Conservation (phyloP, 1,140 invertebrate genomes). For the Planococcus citri region DNA sequence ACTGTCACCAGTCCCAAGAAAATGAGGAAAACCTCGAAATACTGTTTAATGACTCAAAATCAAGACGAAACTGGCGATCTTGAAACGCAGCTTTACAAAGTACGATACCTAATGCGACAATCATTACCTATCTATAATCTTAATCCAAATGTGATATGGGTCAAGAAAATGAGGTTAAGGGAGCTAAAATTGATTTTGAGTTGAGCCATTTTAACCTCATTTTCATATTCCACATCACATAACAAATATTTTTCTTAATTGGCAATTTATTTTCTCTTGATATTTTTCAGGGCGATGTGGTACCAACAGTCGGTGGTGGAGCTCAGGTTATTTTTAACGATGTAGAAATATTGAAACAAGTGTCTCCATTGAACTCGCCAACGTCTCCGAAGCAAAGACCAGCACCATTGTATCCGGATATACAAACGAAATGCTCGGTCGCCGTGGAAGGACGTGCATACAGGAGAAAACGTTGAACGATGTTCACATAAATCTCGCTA, state of each 20-base stretch:
- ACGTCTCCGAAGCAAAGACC: neutral
- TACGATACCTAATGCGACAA: too few relatives aligned
- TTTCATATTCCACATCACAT: neutral
- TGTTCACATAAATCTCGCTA: too few relatives aligned
- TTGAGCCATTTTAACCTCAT: too few relatives aligned
- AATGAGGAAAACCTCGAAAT: constrained; percentile 63
- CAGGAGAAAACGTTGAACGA: too few relatives aligned
- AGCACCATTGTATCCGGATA: neutral
- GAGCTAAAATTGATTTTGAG: too few relatives aligned
- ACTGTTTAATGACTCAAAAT: constrained; percentile 82
- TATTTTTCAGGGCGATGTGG: constrained; percentile 60
- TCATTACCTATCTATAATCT: too few relatives aligned
- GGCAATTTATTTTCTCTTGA: constrained; percentile 21
- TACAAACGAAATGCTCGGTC: neutral
- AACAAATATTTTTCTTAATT: neutral
- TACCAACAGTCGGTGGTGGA: constrained; percentile 83
- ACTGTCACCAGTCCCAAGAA: constrained; percentile 59
- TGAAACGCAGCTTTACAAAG: constrained; percentile 85
- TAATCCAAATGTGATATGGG: neutral
- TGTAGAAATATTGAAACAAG: constrained; percentile 79
- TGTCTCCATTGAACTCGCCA: constrained; percentile 46
- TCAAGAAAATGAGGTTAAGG: too few relatives aligned
- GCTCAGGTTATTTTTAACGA: constrained; percentile 92
- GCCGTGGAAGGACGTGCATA: neutral
- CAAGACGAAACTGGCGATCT: constrained; percentile 81